A percentile compares a stretch with the other conserved stretches of the same genome.
phyloP scores from a whole-genome alignment of 2,113 vertebrate species.

The Ursus arctos region DNA sequence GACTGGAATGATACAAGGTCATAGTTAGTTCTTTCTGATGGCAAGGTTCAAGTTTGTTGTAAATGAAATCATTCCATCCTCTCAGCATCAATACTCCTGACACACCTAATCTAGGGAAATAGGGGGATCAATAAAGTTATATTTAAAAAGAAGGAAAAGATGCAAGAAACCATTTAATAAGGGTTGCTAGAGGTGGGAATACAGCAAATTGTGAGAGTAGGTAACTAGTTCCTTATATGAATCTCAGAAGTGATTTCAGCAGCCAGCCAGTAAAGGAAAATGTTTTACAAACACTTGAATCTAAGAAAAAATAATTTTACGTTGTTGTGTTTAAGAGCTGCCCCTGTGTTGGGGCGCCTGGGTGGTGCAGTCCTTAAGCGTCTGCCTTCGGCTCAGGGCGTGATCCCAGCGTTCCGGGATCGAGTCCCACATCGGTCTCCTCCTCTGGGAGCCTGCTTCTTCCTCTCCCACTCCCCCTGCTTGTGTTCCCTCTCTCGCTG shows the following conservation, averaged over 20 bases:
- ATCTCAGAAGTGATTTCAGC: neutral
- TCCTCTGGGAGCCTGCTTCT: no score
- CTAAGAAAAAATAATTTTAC: neutral
- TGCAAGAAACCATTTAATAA: neutral
- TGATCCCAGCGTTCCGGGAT: no score
- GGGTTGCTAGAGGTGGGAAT: neutral
- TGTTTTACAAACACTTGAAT: neutral
- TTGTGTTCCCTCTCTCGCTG: no score
- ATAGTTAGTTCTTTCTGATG: neutral
- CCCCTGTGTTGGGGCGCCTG: neutral
- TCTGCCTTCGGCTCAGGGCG: no score
- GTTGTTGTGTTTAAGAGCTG: neutral
- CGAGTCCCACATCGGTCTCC: no score
- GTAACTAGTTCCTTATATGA: neutral
- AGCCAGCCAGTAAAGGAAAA: slow-evolving; percentile 3
- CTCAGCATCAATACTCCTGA: neutral
- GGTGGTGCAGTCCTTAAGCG: no score
- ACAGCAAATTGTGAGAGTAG: neutral
- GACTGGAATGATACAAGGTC: neutral
- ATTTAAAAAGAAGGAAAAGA: neutral
- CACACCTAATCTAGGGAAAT: neutral
- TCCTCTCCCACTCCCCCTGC: no score
- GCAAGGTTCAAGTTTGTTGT: slow-evolving; percentile 22
- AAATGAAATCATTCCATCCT: neutral
- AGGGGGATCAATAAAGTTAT: neutral